These are phyloP conservation scores for Yasuhikotakia modesta DNA, from an alignment of 2,797 vertebrate species.

Conservation along the genomic window DNA sequence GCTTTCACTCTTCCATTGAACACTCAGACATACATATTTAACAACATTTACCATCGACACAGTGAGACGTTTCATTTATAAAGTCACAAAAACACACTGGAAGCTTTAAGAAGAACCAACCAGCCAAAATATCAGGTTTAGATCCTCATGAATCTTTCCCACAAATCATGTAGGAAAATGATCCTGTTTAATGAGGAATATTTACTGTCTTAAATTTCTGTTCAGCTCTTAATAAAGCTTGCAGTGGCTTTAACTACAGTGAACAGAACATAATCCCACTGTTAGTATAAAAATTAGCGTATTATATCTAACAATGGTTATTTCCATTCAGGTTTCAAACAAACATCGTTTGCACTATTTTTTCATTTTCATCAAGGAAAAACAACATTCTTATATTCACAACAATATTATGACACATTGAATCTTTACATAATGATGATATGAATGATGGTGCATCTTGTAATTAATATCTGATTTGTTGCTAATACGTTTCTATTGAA, in stretches of 20 bases:
- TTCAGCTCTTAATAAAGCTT: conserved; percentile 48
- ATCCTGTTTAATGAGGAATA: no score
- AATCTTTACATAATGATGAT: not conserved
- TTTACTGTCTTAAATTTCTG: not conserved
- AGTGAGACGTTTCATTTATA: conserved; percentile 20
- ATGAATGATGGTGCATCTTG: not conserved
- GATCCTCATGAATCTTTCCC: not conserved
- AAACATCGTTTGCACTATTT: not conserved
- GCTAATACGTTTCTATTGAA: no score
- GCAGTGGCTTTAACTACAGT: conserved; percentile 33
- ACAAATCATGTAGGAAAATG: not conserved
- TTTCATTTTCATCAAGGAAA: not conserved
- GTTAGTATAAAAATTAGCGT: conserved; percentile 59
- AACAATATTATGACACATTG: conserved; percentile 3
- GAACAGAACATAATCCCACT: conserved; percentile 56
- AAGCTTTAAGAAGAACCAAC: conserved; percentile 29
- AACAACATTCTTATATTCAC: conserved; percentile 8
- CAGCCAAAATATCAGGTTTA: not conserved
- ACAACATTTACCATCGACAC: conserved; percentile 44
- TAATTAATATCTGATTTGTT: not conserved
- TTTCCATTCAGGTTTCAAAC: conserved; percentile 53
- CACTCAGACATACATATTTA: conserved; percentile 64
- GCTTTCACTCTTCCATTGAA: conserved; percentile 81
- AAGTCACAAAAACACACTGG: conserved; percentile 46
- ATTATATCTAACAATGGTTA: conserved; percentile 55